Percentiles rank a stretch among this genome's conserved stretches.
These are phyloP conservation scores for Gambusia yucatana DNA, from an alignment of 2,797 vertebrate genomes.

Conservation along the genomic window DNA sequence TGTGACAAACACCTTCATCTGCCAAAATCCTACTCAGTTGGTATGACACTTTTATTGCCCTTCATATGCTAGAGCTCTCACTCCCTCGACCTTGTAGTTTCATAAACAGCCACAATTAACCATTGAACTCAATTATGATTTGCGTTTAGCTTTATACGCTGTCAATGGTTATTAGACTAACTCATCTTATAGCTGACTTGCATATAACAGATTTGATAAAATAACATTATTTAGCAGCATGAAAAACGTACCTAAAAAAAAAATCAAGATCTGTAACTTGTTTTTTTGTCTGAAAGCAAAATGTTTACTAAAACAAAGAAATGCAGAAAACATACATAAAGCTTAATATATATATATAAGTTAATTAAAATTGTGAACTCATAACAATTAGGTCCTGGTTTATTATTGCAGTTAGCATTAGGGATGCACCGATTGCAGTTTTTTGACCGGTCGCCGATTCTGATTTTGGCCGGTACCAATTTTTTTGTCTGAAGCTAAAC, in stretches of 20 bases:
- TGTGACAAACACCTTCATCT: conserved; percentile 23
- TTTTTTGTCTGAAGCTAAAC: too few species aligned
- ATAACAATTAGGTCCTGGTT: background rate
- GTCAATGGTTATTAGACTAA: conserved; percentile 3
- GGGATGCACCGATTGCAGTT: too few species aligned
- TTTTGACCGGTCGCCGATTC: too few species aligned
- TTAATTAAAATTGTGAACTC: background rate
- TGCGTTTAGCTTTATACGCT: conserved; percentile 18
- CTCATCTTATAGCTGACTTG: background rate
- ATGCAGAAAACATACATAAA: background rate
- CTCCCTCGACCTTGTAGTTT: conserved; percentile 64
- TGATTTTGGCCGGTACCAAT: too few species aligned
- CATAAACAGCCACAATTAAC: conserved; percentile 50
- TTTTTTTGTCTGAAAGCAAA: background rate
- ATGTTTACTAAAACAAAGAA: background rate
- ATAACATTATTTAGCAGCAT: background rate
- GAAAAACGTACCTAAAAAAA: background rate
- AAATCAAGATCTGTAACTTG: background rate
- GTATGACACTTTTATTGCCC: conserved; percentile 71
- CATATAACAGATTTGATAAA: conserved; percentile 3
- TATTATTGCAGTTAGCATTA: background rate
- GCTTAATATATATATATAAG: too few species aligned
- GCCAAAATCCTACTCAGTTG: conserved; percentile 22
- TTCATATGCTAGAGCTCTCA: conserved; percentile 60
- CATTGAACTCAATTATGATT: conserved; percentile 22